Base-by-base conservation (phyloP, 2,888 invertebrate species). In the Zaprionus lineosus region DNA sequence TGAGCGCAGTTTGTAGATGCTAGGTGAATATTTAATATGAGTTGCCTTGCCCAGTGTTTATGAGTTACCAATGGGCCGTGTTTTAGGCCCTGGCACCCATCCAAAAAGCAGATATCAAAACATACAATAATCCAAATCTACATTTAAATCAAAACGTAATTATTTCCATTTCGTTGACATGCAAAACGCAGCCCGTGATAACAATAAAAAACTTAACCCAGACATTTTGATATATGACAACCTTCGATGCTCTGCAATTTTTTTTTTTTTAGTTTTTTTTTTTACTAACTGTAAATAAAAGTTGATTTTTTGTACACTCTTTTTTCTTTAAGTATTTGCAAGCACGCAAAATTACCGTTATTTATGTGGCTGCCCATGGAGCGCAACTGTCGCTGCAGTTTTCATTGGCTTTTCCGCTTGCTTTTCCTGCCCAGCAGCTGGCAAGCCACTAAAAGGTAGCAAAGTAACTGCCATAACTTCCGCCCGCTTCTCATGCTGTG, bases 101-200 rank as follows among this genome's bases (percentile, higher is more conserved):
- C 62, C 62, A 64, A 50, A 24, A 59, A 31, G 12, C 1, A 33
- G n/a, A n/a, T n/a, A 8, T n/a, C 6, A 39, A 4, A 9, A 2
- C 31, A 21, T 24, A 31, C 26, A 8, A 33, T 33, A 8, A 9
- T n/a, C n/a, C n/a, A n/a, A n/a, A n/a, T n/a, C n/a, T n/a, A n/a
- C n/a, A n/a, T n/a, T n/a, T n/a, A 43, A 24, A 31, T 18, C 44
- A 18, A 34, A 26, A 36, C 6, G 19, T 2, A 11, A 39, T 39
- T 7, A 44, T 71, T 68, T 71, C n/a, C 61, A 68, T 58, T 53
- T 60, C 16, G 47, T 78, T 75, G 44, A 39, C 50, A 76, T 78
- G 74, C 76, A 55, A 52, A 64, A 29, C 67, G 50, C 50, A 67
- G 1, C 55, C 46, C 31, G 29, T 24, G 46, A 37, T 57, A 41